phyloP scores from a whole-genome alignment of 2,797 vertebrate genomes.

The Garrulus glandarius region DNA sequence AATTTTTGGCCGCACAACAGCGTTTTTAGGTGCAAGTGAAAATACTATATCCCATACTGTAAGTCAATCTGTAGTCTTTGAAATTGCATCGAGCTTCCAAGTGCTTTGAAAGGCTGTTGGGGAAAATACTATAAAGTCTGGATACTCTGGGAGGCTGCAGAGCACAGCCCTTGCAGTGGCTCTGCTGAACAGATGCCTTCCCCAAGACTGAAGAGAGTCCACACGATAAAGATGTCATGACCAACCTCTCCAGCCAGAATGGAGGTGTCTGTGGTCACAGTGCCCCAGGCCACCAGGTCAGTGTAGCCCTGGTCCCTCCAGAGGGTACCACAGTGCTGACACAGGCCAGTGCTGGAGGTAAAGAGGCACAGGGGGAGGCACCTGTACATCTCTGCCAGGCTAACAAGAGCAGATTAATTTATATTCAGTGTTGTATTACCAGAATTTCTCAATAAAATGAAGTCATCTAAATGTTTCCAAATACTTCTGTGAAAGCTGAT shows the following conservation, averaged over 20 bases:
- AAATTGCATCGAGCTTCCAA: neutral
- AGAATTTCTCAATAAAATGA: neutral
- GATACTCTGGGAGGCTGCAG: neutral
- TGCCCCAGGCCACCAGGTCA: neutral
- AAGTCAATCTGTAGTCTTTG: slow-evolving; percentile 44
- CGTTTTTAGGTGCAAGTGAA: slow-evolving; percentile 57
- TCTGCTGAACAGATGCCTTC: neutral
- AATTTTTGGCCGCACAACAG: slow-evolving; percentile 41
- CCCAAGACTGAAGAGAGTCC: neutral
- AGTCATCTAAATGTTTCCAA: neutral
- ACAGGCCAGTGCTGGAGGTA: neutral
- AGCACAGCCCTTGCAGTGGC: neutral
- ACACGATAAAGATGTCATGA: fast-evolving
- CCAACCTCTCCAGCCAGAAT: neutral
- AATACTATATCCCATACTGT: slow-evolving; percentile 54
- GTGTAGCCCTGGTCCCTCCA: fast-evolving
- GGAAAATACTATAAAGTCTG: neutral
- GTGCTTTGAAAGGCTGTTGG: slow-evolving; percentile 2
- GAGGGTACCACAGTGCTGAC: neutral
- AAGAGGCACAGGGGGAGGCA: neutral
- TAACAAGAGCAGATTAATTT: neutral
- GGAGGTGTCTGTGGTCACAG: neutral
- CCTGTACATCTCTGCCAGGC: neutral
- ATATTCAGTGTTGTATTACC: no score
- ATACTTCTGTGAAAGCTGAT: neutral